Percentiles rank a stretch among this genome's conserved stretches.
phyloP scores from a whole-genome alignment of 1,140 invertebrate genomes.

The Cotesia glomerata region DNA sequence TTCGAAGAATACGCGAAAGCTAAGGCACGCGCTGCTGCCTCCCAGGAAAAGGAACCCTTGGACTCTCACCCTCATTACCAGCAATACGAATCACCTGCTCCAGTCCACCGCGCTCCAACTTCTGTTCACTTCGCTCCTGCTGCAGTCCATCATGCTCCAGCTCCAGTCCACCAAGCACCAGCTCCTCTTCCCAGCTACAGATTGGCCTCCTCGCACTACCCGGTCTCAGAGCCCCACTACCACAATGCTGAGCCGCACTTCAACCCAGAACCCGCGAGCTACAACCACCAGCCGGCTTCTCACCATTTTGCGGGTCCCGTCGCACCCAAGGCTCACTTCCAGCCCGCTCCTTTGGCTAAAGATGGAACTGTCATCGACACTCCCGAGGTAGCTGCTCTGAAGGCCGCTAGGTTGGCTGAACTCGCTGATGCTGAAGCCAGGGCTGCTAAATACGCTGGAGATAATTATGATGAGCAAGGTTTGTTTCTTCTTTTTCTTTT shows the following conservation, averaged over 20 bases:
- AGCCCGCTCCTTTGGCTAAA: slow-evolving; percentile 67
- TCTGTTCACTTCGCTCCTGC: slow-evolving; percentile 15
- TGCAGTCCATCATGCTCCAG: slow-evolving; percentile 23
- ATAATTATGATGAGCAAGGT: slow-evolving; percentile 29
- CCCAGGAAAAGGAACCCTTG: slow-evolving; percentile 37
- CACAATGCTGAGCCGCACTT: slow-evolving; percentile 29
- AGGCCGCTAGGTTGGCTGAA: slow-evolving; percentile 55
- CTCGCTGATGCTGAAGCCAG: slow-evolving; percentile 61
- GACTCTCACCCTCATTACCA: slow-evolving; percentile 23
- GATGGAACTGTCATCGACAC: slow-evolving; percentile 68
- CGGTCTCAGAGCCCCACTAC: not conserved
- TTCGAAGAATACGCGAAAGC: slow-evolving; percentile 63
- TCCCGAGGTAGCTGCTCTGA: slow-evolving; percentile 67
- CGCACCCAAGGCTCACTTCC: slow-evolving; percentile 41
- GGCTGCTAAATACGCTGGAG: slow-evolving; percentile 62
- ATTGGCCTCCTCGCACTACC: slow-evolving; percentile 27
- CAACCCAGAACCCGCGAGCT: slow-evolving; percentile 31
- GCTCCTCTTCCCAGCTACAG: not conserved
- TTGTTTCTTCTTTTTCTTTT: not conserved
- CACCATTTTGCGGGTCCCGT: not conserved
- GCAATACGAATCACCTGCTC: slow-evolving; percentile 25
- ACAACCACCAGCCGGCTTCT: slow-evolving; percentile 31
- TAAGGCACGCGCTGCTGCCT: slow-evolving; percentile 50
- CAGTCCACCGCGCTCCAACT: slow-evolving; percentile 18
- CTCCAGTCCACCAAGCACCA: slow-evolving; percentile 1